Conservation (phyloP, 2,113 vertebrate genomes). For the Lepisosteus osseus region DNA sequence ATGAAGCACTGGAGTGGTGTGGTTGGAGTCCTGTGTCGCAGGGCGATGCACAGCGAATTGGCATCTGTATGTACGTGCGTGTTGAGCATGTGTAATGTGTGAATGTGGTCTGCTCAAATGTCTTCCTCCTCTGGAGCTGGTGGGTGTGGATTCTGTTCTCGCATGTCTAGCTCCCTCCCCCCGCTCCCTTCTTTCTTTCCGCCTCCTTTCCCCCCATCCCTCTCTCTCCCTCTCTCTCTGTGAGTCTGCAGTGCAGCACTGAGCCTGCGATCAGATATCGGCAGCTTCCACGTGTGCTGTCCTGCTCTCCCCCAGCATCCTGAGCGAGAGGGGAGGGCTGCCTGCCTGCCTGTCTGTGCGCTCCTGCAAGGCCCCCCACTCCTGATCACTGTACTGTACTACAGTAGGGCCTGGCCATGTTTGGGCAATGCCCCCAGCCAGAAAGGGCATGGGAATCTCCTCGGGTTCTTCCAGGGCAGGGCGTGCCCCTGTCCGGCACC, state of each 20-base stretch:
- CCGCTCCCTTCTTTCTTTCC: not conserved
- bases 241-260: slow-evolving; percentile 26
- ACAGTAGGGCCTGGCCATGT: slow-evolving; percentile 9
- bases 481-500: not conserved
- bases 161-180: slow-evolving; percentile 1
- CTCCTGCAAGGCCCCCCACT: not conserved
- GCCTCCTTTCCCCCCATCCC: not conserved
- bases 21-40: too few species aligned
- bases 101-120: slow-evolving; percentile 34
- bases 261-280: slow-evolving; percentile 1
- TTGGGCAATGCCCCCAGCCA: slow-evolving; percentile 21
- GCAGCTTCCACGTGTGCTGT: not conserved
- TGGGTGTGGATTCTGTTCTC: slow-evolving; percentile 14
- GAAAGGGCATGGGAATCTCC: not conserved
- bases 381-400: not conserved
- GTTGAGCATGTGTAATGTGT: not conserved
- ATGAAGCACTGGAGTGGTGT: too few species aligned
- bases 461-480: not conserved
- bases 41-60: not conserved
- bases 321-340: slow-evolving; percentile 9
- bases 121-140: slow-evolving; percentile 7
- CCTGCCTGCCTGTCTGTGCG: too few species aligned
- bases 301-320: not conserved
- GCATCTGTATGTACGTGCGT: not conserved
- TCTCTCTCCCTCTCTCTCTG: slow-evolving; percentile 20